phyloP scores from a whole-genome alignment of 1,140 invertebrate species.

The Alviniconcha marisindica region DNA sequence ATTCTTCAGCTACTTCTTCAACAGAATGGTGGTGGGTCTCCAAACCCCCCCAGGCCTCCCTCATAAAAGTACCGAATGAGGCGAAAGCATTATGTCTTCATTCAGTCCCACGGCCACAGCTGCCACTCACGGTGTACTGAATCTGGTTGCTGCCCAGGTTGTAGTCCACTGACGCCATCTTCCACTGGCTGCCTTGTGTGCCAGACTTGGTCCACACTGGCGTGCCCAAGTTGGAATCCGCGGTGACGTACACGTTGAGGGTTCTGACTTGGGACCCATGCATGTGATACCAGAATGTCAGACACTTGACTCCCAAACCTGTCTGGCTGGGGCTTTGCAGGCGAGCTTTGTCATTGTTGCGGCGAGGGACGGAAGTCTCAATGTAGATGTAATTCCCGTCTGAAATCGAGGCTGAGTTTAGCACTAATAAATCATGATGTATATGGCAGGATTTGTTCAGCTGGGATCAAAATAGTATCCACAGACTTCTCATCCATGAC shows the following conservation, averaged over 20 bases:
- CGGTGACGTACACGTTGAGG: constrained; percentile 56
- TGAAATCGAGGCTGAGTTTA: too few relatives aligned
- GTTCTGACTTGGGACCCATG: constrained; percentile 48
- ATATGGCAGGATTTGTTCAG: too few relatives aligned
- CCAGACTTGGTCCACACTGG: constrained; percentile 58
- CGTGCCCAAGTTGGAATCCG: constrained; percentile 24
- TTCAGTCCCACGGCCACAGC: background rate
- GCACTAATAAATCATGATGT: too few relatives aligned
- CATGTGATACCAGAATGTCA: constrained; percentile 59
- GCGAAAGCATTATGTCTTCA: too few relatives aligned
- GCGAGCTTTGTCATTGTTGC: constrained; percentile 51
- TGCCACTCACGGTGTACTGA: constrained; percentile 22
- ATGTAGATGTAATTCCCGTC: constrained; percentile 45
- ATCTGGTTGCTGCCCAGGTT: constrained; percentile 10
- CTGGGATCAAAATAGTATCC: too few relatives aligned
- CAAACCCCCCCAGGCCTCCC: background rate
- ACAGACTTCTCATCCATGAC: too few relatives aligned
- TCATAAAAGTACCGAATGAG: too few relatives aligned
- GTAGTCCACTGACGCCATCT: constrained; percentile 58
- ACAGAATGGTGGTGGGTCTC: background rate
- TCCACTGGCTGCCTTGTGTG: constrained; percentile 70
- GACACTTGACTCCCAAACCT: constrained; percentile 74
- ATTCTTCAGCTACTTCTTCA: background rate
- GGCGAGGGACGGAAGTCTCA: constrained; percentile 47
- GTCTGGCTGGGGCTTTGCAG: constrained; percentile 24